A percentile compares a stretch with the other conserved stretches of the same genome.
Evolutionary conservation across 2,797 vertebrate species (phyloP).

Genomic region (Tokudaia tokunoshimensis): DNA sequence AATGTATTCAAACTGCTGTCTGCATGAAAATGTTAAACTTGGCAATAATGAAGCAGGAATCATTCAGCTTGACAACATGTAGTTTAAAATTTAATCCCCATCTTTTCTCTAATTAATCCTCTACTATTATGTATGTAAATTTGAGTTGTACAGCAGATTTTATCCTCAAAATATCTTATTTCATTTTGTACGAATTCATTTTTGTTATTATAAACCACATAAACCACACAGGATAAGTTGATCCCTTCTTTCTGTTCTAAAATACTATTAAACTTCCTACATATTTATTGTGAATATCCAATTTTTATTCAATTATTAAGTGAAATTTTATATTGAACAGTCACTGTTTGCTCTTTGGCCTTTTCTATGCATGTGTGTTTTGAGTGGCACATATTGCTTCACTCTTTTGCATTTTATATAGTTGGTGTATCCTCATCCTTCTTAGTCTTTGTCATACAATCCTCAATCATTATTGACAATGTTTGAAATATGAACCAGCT

Average conservation of each 20-base stretch:
- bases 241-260: background rate
- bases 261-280: background rate
- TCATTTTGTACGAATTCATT: background rate
- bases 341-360: background rate
- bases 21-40: background rate
- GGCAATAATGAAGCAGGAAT: background rate
- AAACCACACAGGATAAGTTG: background rate
- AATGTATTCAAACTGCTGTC: background rate
- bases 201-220: background rate
- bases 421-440: background rate
- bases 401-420: background rate
- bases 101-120: background rate
- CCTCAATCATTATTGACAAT: background rate
- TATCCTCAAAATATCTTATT: background rate
- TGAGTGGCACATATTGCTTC: background rate
- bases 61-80: background rate
- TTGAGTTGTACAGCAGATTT: too few relatives aligned
- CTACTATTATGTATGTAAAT: background rate
- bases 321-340: background rate
- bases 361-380: background rate
- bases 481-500: slow-evolving; percentile 1
- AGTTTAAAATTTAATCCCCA: background rate
- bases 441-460: background rate
- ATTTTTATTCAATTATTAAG: background rate
- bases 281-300: background rate